phyloP scores from a whole-genome alignment of 2,888 invertebrate genomes.

The Trissonchulus latispiculum region DNA sequence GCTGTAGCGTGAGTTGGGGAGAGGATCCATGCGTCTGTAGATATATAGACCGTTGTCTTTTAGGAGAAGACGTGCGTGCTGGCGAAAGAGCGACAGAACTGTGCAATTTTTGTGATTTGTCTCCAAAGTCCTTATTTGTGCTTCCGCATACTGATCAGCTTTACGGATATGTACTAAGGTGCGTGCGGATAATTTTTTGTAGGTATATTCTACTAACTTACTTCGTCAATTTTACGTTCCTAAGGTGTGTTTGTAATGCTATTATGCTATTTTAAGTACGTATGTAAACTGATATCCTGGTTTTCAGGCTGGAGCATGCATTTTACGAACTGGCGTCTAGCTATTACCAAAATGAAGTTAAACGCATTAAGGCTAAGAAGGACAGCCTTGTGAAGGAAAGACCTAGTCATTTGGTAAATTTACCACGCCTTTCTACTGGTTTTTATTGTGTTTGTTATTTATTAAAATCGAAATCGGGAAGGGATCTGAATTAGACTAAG shows the following conservation, averaged over 20 bases:
- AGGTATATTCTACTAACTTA: too few species aligned
- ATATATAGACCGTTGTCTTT: conserved; percentile 20
- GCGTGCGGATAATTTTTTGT: conserved; percentile 21
- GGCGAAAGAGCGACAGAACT: conserved; percentile 81
- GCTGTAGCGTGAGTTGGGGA: too few species aligned
- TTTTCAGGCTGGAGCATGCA: conserved; percentile 70
- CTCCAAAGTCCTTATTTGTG: conserved; percentile 81
- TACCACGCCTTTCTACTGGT: too few species aligned
- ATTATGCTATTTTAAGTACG: too few species aligned
- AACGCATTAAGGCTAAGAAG: conserved; percentile 72
- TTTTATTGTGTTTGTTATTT: too few species aligned
- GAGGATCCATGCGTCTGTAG: too few species aligned
- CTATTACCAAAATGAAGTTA: conserved; percentile 80
- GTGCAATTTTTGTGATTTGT: conserved; percentile 79
- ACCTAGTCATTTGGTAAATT: conserved; percentile 16
- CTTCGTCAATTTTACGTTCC: too few species aligned
- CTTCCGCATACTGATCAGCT: conserved; percentile 73
- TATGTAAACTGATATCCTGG: too few species aligned
- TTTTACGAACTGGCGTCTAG: conserved; percentile 83
- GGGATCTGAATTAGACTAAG: too few species aligned
- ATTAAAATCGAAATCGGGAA: too few species aligned
- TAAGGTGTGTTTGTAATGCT: too few species aligned
- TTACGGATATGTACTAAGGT: conserved; percentile 57
- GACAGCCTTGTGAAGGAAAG: conserved; percentile 49
- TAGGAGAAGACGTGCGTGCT: conserved; percentile 57